These are phyloP conservation scores for Theropithecus gelada DNA, from an alignment of 2,113 vertebrate species.

Conservation along the genomic window DNA sequence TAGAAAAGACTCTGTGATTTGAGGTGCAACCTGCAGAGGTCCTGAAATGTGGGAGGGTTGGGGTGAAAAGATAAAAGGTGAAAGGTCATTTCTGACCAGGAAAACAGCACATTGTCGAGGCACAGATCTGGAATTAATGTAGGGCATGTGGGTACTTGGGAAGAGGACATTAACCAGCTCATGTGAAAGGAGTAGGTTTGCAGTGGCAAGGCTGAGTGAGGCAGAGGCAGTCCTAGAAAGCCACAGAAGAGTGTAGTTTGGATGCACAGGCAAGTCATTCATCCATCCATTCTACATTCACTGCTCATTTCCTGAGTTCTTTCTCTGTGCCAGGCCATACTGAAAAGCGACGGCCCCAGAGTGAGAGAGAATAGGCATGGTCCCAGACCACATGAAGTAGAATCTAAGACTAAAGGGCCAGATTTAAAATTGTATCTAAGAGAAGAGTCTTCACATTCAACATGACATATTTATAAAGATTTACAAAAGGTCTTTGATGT, in stretches of 20 bases:
- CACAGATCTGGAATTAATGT: neutral
- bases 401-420: neutral
- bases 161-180: neutral
- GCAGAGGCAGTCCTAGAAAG: neutral
- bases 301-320: neutral
- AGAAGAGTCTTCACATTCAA: neutral
- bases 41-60: neutral
- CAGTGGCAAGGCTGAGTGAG: neutral
- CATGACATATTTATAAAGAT: neutral
- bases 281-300: neutral
- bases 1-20: neutral
- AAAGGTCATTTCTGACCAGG: neutral
- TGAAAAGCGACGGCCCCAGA: neutral
- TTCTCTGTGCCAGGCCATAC: neutral
- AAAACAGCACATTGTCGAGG: neutral
- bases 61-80: neutral
- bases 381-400: neutral
- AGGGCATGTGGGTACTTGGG: neutral
- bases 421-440: neutral
- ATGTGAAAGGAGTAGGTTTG: neutral
- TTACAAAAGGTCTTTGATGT: neutral
- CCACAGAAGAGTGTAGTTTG: neutral
- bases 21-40: neutral
- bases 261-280: neutral
- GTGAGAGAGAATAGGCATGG: neutral